A percentile compares a stretch with the other conserved stretches of the same genome.
Evolutionary conservation across 2,888 invertebrate species (phyloP).

Genomic region (Drosophila nr. fundita): DNA sequence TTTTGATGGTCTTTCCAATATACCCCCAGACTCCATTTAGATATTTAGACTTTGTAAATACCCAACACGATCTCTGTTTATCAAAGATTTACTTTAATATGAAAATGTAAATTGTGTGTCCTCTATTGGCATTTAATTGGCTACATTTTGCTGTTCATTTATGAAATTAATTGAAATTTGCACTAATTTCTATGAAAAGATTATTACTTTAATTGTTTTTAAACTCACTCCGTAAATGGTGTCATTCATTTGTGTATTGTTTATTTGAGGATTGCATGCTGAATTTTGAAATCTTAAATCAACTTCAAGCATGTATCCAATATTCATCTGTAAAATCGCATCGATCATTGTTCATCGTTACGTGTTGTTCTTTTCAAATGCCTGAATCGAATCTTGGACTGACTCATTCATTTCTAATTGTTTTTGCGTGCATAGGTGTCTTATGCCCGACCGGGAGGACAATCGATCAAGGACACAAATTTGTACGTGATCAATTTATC

Average conservation of each 20-base stretch:
- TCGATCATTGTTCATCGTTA: not conserved
- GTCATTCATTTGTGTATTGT: not conserved
- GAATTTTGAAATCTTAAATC: not conserved
- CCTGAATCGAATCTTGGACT: not conserved
- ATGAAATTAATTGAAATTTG: not conserved
- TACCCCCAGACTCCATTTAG: not conserved
- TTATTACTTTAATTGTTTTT: not conserved
- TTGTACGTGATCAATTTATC: conserved; percentile 97
- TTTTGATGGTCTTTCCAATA: not conserved
- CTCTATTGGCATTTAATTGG: not conserved
- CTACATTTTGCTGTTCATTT: not conserved
- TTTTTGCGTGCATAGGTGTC: conserved; percentile 88
- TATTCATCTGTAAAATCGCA: not conserved
- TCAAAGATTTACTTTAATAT: not conserved
- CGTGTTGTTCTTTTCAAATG: not conserved
- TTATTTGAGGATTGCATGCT: not conserved
- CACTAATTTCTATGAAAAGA: not conserved
- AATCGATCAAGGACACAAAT: conserved; percentile 97
- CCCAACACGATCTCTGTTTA: not conserved
- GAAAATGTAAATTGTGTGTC: not conserved
- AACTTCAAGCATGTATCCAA: not conserved
- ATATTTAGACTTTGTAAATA: not conserved
- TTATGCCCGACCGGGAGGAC: conserved; percentile 95
- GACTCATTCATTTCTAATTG: conserved; percentile 1
- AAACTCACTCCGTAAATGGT: not conserved